These are phyloP conservation scores for Globodera ellingtonae DNA, from an alignment of 1,140 invertebrate genomes.

Conservation along the genomic window DNA sequence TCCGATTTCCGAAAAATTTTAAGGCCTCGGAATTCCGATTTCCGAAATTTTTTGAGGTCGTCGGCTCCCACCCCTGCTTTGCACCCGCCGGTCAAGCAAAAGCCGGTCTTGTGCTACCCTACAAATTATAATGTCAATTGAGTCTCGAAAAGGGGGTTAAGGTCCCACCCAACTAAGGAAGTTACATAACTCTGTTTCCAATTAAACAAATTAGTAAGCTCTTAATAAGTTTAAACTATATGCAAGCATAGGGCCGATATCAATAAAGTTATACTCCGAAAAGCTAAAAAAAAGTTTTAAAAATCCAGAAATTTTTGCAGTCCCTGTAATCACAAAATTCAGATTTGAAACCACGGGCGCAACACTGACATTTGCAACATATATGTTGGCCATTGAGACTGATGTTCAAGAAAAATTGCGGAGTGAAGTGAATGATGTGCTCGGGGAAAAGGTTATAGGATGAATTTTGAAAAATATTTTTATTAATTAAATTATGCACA, in stretches of 20 bases:
- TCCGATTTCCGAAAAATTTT: too few relatives aligned
- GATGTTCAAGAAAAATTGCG: conserved; percentile 54
- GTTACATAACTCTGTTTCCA: too few relatives aligned
- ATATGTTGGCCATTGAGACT: conserved; percentile 58
- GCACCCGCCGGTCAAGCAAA: too few relatives aligned
- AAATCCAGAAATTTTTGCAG: conserved; percentile 5
- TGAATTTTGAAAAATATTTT: conserved; percentile 11
- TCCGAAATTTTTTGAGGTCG: too few relatives aligned
- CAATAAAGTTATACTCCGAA: neutral
- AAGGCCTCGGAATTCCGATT: too few relatives aligned
- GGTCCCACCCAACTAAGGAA: too few relatives aligned
- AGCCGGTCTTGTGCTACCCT: too few relatives aligned
- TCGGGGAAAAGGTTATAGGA: neutral
- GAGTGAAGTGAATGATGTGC: conserved; percentile 30
- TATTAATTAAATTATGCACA: neutral
- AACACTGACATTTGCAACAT: conserved; percentile 50
- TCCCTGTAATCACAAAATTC: neutral
- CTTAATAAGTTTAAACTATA: neutral
- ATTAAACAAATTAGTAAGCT: too few relatives aligned
- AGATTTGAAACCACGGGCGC: conserved; percentile 64
- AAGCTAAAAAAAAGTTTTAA: neutral
- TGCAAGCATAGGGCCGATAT: too few relatives aligned
- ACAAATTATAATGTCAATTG: too few relatives aligned
- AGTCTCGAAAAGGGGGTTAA: too few relatives aligned
- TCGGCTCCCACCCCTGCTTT: too few relatives aligned